phyloP scores from a whole-genome alignment of 2,113 vertebrate species.

The Jacana jacana region DNA sequence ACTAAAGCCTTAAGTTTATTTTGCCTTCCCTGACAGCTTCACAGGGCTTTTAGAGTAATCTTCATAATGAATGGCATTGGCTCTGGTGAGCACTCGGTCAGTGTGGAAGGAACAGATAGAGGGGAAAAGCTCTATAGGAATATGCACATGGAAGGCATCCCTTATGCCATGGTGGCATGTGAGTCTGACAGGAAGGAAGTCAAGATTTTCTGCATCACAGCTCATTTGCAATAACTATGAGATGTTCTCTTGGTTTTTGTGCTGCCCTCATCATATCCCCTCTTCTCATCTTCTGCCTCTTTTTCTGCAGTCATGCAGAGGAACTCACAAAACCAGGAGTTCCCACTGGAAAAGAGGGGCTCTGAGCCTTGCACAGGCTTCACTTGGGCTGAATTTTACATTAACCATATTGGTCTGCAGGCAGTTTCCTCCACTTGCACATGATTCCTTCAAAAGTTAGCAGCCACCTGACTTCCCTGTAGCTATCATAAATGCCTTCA shows the following conservation, averaged over 20 bases:
- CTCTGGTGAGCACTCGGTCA: neutral
- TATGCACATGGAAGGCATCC: fast-evolving
- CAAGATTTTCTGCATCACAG: neutral
- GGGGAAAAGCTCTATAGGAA: neutral
- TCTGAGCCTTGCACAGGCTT: neutral
- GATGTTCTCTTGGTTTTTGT: neutral
- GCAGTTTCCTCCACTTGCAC: neutral
- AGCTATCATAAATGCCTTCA: neutral
- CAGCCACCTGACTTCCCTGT: neutral
- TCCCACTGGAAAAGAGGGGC: neutral
- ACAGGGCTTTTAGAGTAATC: neutral
- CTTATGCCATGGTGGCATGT: fast-evolving
- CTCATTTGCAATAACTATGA: neutral
- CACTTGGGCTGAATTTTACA: neutral
- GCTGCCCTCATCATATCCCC: neutral
- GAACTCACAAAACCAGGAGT: neutral
- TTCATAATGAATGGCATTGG: neutral
- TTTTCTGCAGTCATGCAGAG: neutral
- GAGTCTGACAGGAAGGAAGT: neutral
- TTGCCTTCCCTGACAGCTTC: neutral
- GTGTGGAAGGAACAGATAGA: neutral
- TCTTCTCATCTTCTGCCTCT: neutral
- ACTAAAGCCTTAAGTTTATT: neutral
- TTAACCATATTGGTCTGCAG: neutral
- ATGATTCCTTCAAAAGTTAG: neutral